Evolutionary conservation across 2,113 vertebrate species (phyloP), one percentile per base, ranked within the genome.

Genomic region (Mesoclemmys tuberculata): DNA sequence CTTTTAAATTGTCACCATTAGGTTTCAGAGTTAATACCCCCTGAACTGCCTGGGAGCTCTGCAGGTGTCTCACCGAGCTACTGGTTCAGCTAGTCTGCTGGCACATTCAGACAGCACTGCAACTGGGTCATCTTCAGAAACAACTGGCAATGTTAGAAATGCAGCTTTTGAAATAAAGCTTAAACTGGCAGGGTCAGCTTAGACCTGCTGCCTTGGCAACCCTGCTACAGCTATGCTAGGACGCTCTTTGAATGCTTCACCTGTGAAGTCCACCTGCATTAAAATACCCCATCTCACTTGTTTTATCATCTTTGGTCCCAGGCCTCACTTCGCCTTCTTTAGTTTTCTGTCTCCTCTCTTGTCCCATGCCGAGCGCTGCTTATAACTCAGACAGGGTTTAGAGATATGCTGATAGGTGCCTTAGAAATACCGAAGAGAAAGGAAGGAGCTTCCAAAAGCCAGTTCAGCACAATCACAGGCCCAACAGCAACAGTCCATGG

Each of bases 201-300:
- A 58, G 27, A 58, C 56, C 56, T 7, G 56, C 27, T 58, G 56
- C 56, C 56, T 29, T 58, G 27, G 56, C 26, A 71, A 38, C 64
- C 64, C 18, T 38, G n/a, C 21, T 21, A 78, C 10, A 21, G 54
- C 3, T 5, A 12, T 64, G 38, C 48, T 31, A 18, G 78, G 77
- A 12, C 1, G 1, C 0, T 4, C 46, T 12, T 55, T 22, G 10
- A 5, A 55, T 44, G 35, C 5, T 38, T 38, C 8, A 11, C 68
- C 68, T 22, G 1, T 71, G 16, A 38, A 9, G 8, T 71, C 18
- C 68, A 41, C 4, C 19, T 71, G 10, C 21, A 38, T 71, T 71
- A 38, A 31, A 71, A 71, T 22, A 38, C 9, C n/a, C n/a, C 21
- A 71, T 71, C 68, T 71, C 19, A 41, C 18, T 38, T n/a, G 68